Conservation (phyloP, 2,113 vertebrate genomes). For the Crotophaga sulcirostris region DNA sequence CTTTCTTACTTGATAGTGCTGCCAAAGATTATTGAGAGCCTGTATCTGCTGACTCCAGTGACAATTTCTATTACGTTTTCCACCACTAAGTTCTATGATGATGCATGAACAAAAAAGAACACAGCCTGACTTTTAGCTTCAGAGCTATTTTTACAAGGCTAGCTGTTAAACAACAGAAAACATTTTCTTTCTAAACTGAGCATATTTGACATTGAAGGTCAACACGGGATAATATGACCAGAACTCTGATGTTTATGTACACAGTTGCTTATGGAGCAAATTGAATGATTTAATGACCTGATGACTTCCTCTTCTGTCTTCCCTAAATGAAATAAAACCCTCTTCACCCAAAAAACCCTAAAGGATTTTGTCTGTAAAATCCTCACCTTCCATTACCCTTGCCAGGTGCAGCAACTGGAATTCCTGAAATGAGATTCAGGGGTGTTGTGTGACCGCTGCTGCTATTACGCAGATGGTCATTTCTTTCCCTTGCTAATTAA, state of each 20-base stretch:
- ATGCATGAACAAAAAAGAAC: slow-evolving; percentile 13
- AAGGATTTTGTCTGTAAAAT: neutral
- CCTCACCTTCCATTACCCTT: neutral
- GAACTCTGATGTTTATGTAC: neutral
- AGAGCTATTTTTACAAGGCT: slow-evolving; percentile 24
- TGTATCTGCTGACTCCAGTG: slow-evolving; percentile 11
- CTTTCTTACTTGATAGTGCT: neutral
- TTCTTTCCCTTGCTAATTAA: slow-evolving; percentile 27
- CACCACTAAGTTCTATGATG: slow-evolving; percentile 42
- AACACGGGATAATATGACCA: neutral
- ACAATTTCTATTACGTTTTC: slow-evolving; percentile 43
- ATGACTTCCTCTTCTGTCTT: neutral
- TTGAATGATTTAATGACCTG: neutral
- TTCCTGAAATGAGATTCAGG: neutral
- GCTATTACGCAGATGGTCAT: neutral
- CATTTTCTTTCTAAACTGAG: slow-evolving; percentile 9
- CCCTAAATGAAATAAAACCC: neutral
- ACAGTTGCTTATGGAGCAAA: neutral
- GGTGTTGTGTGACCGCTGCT: neutral
- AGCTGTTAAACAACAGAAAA: slow-evolving; percentile 34
- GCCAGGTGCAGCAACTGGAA: slow-evolving; percentile 2
- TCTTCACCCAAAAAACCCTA: neutral
- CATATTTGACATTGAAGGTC: slow-evolving; percentile 8
- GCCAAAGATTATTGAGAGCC: neutral
- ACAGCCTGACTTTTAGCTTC: slow-evolving; percentile 9